A percentile compares a stretch with the other conserved stretches of the same genome.
Evolutionary conservation across 2,888 invertebrate species (phyloP).

Genomic region (Strigamia crassipes): DNA sequence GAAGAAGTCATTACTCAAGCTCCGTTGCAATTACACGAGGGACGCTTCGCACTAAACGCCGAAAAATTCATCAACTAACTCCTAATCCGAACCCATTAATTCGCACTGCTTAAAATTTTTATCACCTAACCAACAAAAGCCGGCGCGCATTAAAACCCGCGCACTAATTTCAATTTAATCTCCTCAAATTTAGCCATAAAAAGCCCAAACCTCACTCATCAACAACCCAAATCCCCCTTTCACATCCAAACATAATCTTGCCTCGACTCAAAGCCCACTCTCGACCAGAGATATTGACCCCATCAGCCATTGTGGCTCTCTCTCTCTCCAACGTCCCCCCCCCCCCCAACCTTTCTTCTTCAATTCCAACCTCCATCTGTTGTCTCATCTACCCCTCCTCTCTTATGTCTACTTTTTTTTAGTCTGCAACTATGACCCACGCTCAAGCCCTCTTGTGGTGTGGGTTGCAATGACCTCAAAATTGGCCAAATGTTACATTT

Average conservation of each 20-base stretch:
- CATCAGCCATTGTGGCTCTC: constrained; percentile 38
- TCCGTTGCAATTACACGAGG: constrained; percentile 35
- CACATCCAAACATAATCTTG: constrained; percentile 4
- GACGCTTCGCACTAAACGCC: constrained; percentile 12
- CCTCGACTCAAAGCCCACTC: neutral
- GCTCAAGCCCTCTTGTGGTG: constrained; percentile 37
- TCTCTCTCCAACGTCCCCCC: constrained; percentile 4
- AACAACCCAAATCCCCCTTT: constrained; percentile 24
- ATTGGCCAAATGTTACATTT: constrained; percentile 42
- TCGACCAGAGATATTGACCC: constrained; percentile 37
- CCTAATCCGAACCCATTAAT: constrained; percentile 14
- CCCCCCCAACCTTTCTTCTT: constrained; percentile 35
- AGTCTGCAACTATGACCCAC: constrained; percentile 2
- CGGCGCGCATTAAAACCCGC: neutral
- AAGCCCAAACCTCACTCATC: constrained; percentile 29
- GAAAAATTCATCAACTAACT: constrained; percentile 16
- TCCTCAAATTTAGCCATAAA: constrained; percentile 29
- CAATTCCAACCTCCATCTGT: constrained; percentile 40
- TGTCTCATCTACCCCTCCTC: neutral
- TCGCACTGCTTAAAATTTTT: constrained; percentile 6
- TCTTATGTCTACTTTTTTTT: constrained; percentile 25
- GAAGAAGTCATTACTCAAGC: constrained; percentile 42
- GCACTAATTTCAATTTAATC: constrained; percentile 37
- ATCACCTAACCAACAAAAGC: neutral
- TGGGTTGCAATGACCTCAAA: constrained; percentile 39